Evolutionary conservation across 2,797 vertebrate genomes (phyloP).

Genomic region (Scyliorhinus canicula): DNA sequence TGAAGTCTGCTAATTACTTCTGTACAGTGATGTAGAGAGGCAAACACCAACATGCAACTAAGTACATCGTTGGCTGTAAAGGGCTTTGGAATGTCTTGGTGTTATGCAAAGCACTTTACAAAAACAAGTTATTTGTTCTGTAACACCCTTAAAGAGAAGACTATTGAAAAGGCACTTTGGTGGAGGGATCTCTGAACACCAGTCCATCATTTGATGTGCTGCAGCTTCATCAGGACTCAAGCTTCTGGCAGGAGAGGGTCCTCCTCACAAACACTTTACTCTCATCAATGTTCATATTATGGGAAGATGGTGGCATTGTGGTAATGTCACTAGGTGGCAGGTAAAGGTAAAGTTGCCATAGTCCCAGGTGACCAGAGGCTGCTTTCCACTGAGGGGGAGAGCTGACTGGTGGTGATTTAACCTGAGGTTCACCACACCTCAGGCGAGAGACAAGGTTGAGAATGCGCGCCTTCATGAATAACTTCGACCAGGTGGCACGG

Average conservation of each 20-base stretch:
- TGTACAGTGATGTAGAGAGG: background rate
- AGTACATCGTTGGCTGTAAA: background rate
- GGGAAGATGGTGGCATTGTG: too few species aligned
- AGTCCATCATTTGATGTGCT: background rate
- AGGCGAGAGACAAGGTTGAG: too few species aligned
- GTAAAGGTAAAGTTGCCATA: too few species aligned
- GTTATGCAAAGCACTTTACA: background rate
- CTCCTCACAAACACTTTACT: background rate
- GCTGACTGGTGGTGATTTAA: too few species aligned
- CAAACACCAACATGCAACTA: background rate
- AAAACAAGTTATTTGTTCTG: background rate
- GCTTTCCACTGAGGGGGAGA: too few species aligned
- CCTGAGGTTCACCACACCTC: too few species aligned
- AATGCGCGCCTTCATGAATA: too few species aligned
- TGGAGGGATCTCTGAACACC: background rate
- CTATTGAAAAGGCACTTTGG: background rate
- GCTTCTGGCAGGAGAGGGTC: background rate
- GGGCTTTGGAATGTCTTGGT: background rate
- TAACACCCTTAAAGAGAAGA: background rate
- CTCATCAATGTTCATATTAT: background rate
- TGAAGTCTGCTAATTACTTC: background rate
- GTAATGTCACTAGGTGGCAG: too few species aligned
- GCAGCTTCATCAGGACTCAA: background rate
- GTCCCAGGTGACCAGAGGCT: too few species aligned
- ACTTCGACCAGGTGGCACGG: too few species aligned